Percentiles rank a stretch among this genome's conserved stretches.
Conservation (phyloP, 2,113 vertebrate genomes). For the Rallus limicola region DNA sequence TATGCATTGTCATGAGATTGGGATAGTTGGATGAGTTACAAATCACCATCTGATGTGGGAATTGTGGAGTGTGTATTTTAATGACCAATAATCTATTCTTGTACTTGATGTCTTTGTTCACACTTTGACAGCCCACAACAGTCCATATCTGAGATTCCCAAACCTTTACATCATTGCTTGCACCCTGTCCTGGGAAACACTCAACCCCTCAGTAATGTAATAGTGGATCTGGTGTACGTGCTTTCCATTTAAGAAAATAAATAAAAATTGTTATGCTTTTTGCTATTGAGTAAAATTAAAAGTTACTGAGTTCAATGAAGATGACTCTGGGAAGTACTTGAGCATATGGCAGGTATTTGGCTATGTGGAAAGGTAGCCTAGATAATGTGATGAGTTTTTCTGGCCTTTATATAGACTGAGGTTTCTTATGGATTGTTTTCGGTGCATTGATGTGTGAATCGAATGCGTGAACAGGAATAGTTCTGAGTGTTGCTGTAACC, state of each 20-base stretch:
- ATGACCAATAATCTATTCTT: background rate
- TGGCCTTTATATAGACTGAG: background rate
- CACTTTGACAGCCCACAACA: background rate
- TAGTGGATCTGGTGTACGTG: background rate
- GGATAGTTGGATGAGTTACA: background rate
- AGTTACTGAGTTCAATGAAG: background rate
- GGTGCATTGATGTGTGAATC: background rate
- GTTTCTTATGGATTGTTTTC: background rate
- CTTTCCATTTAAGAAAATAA: background rate
- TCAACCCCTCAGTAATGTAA: background rate
- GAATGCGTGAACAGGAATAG: accelerated
- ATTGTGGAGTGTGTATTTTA: background rate
- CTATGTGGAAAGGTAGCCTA: background rate
- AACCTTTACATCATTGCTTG: background rate
- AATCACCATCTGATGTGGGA: background rate
- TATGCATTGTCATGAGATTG: background rate
- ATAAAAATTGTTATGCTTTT: background rate
- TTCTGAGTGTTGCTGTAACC: background rate
- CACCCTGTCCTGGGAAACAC: background rate
- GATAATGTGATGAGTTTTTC: background rate
- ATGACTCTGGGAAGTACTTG: background rate
- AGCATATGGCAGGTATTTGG: background rate
- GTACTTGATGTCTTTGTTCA: slow-evolving; percentile 26
- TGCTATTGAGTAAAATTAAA: background rate
- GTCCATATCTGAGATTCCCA: background rate